A percentile compares a stretch with the other conserved stretches of the same genome.
phyloP scores from a whole-genome alignment of 1,140 invertebrate genomes.

The Pantala flavescens region DNA sequence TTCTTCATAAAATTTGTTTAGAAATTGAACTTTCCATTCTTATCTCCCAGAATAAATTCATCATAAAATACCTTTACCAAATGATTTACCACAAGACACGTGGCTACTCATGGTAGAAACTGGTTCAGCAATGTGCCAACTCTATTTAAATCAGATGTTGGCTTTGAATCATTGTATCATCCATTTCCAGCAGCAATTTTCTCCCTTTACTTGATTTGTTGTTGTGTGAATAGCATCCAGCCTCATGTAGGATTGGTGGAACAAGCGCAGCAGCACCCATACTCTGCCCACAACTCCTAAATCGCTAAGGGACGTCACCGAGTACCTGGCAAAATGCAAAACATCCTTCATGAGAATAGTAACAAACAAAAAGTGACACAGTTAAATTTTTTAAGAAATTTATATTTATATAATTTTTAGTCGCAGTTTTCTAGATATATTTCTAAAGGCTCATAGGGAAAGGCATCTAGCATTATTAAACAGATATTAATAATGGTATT shows the following conservation, averaged over 20 bases:
- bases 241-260: conserved; percentile 22
- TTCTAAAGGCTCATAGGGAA: no score
- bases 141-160: not conserved
- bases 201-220: conserved; percentile 20
- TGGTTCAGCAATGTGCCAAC: not conserved
- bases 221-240: conserved; percentile 23
- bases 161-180: conserved; percentile 6
- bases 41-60: not conserved
- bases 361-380: no score
- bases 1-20: not conserved
- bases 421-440: no score
- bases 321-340: not conserved
- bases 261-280: conserved; percentile 15
- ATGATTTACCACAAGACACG: conserved; percentile 1
- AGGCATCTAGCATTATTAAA: no score
- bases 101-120: not conserved
- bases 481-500: no score
- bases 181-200: conserved; percentile 3
- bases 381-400: no score
- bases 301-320: not conserved
- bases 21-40: not conserved
- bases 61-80: conserved; percentile 3
- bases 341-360: no score
- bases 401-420: no score
- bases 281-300: not conserved